These are phyloP conservation scores for Drosophila colorata DNA, from an alignment of 2,888 invertebrate genomes.

Conservation along the genomic window DNA sequence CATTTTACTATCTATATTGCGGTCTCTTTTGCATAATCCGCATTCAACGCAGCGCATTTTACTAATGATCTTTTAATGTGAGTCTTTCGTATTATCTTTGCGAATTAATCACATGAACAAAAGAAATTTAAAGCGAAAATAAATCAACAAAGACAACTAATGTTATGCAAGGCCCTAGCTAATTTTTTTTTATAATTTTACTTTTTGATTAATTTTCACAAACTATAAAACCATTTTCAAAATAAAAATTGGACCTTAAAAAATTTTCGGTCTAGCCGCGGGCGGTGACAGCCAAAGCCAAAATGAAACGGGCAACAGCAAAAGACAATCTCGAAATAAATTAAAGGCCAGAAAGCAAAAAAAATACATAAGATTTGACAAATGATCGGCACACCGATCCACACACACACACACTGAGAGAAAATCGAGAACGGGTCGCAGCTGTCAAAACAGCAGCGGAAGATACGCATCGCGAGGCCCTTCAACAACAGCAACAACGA, in stretches of 20 bases:
- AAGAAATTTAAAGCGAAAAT: slow-evolving; percentile 22
- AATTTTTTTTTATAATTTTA: slow-evolving; percentile 15
- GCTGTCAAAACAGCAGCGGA: slow-evolving; percentile 42
- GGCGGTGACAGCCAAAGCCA: slow-evolving; percentile 46
- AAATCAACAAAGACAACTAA: slow-evolving; percentile 24
- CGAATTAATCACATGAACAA: slow-evolving; percentile 62
- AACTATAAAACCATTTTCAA: slow-evolving; percentile 25
- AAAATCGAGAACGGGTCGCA: slow-evolving; percentile 43
- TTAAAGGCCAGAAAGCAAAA: neutral
- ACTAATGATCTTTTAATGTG: slow-evolving; percentile 53
- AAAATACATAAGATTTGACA: slow-evolving; percentile 49
- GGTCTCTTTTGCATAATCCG: slow-evolving; percentile 36
- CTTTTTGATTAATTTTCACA: slow-evolving; percentile 45
- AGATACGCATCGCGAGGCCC: slow-evolving; percentile 27
- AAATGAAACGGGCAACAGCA: slow-evolving; percentile 7
- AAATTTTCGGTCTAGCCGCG: slow-evolving; percentile 37
- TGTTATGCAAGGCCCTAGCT: slow-evolving; percentile 42
- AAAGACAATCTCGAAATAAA: slow-evolving; percentile 11
- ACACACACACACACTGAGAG: slow-evolving; percentile 17
- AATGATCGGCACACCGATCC: slow-evolving; percentile 36
- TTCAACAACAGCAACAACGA: slow-evolving; percentile 1
- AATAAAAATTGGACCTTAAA: slow-evolving; percentile 10
- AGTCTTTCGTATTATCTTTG: slow-evolving; percentile 30
- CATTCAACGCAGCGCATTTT: slow-evolving; percentile 20
- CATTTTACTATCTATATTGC: slow-evolving; percentile 2